phyloP scores from a whole-genome alignment of 2,888 invertebrate species.

The Tiphia femorata region DNA sequence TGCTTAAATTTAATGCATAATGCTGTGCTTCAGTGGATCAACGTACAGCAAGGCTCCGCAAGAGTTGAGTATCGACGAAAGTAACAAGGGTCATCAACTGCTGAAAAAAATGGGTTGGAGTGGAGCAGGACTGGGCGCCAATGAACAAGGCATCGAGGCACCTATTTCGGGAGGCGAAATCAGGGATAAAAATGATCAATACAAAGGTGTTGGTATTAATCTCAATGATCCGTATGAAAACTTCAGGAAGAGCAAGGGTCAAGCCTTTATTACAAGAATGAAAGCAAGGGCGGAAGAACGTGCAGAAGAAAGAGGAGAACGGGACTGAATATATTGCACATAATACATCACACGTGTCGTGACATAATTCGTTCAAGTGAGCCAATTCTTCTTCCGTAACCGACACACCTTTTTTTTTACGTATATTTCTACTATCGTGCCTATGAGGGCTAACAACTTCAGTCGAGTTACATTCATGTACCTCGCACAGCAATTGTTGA shows the following conservation, averaged over 20 bases:
- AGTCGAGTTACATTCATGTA: no score
- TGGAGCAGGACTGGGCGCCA: constrained; percentile 92
- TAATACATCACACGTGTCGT: constrained; percentile 20
- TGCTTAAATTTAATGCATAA: not conserved
- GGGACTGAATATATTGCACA: constrained; percentile 55
- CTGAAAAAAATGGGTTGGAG: constrained; percentile 99
- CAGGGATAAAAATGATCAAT: constrained; percentile 92
- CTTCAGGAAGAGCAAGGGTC: constrained; percentile 95
- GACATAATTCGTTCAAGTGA: no score
- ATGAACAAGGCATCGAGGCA: constrained; percentile 95
- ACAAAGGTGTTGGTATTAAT: constrained; percentile 94
- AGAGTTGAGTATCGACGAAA: constrained; percentile 79
- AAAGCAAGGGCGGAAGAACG: constrained; percentile 88
- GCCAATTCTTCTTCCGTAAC: constrained; percentile 14
- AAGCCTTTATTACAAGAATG: constrained; percentile 95
- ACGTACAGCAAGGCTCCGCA: constrained; percentile 71
- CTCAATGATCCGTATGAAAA: constrained; percentile 97
- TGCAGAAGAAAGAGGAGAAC: constrained; percentile 70
- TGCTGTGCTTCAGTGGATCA: constrained; percentile 47
- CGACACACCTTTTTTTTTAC: constrained; percentile 22
- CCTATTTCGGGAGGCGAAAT: constrained; percentile 94
- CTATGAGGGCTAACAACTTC: constrained; percentile 21
- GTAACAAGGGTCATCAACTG: constrained; percentile 97
- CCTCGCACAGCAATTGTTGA: no score
- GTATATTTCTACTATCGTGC: constrained; percentile 2